These are phyloP conservation scores for Myocastor coypus DNA, from an alignment of 2,113 vertebrate species.

Conservation along the genomic window DNA sequence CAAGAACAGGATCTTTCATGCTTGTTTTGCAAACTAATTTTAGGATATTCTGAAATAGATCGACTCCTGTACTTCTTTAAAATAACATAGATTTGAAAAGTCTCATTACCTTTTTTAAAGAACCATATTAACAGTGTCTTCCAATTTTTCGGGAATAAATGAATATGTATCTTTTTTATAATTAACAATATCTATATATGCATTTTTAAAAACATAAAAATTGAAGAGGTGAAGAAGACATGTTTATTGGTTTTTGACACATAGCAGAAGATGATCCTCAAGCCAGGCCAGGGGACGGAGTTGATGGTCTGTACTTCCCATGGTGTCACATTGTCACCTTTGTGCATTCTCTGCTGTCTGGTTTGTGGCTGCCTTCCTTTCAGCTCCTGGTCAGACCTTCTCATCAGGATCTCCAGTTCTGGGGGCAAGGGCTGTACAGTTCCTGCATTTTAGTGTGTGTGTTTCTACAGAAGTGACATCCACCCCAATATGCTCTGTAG, in stretches of 20 bases:
- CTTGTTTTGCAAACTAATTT: conserved; percentile 14
- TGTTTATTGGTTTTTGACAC: conserved; percentile 22
- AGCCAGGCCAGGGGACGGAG: not conserved
- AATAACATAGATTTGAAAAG: conserved; percentile 65
- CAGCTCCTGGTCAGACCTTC: not conserved
- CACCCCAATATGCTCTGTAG: not conserved
- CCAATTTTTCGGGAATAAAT: conserved; percentile 67
- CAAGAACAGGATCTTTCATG: conserved; percentile 10
- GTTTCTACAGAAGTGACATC: not conserved
- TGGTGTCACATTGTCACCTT: not conserved
- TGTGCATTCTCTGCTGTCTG: not conserved
- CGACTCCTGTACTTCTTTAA: conserved; percentile 65
- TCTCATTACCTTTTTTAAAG: conserved; percentile 52
- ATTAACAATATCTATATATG: conserved; percentile 60
- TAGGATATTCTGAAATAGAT: conserved; percentile 58
- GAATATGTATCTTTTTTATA: conserved; percentile 72
- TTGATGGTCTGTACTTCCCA: not conserved
- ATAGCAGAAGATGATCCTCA: not conserved
- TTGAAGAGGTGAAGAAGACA: conserved; percentile 24
- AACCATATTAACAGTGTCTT: conserved; percentile 64
- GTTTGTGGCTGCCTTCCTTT: not conserved
- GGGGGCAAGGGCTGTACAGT: not conserved
- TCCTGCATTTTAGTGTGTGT: not conserved
- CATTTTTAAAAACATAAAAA: conserved; percentile 61
- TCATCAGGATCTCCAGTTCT: not conserved